phyloP scores from a whole-genome alignment of 2,888 invertebrate species.

The Pocota personata region DNA sequence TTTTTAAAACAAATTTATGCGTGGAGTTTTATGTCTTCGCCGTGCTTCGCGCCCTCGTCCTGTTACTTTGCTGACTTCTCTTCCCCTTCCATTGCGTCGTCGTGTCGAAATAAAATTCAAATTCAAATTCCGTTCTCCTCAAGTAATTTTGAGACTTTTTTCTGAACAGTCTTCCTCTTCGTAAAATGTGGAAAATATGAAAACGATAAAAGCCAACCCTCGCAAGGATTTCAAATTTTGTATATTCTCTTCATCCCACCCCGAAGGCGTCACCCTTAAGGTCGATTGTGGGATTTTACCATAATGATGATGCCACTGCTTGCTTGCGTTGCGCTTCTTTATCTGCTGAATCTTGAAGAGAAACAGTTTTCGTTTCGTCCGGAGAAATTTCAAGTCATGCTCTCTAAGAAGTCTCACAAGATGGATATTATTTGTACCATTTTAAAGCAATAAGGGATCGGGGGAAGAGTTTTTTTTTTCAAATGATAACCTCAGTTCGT shows the following conservation, averaged over 20 bases:
- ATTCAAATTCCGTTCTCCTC: conserved; percentile 57
- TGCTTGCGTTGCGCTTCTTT: conserved; percentile 69
- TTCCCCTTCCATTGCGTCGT: conserved; percentile 15
- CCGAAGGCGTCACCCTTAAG: conserved; percentile 23
- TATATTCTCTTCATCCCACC: conserved; percentile 2
- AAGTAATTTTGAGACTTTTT: conserved; percentile 58
- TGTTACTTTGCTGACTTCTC: not conserved
- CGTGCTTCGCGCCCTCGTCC: not conserved
- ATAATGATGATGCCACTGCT: conserved; percentile 63
- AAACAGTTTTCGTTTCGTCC: conserved; percentile 18
- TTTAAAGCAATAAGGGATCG: conserved; percentile 46
- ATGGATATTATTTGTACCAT: conserved; percentile 46
- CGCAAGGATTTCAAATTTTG: conserved; percentile 49
- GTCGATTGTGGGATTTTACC: conserved; percentile 59
- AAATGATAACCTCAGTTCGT: conserved; percentile 29
- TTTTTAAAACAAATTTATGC: conserved; percentile 41
- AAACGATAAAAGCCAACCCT: conserved; percentile 65
- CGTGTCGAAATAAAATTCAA: conserved; percentile 61
- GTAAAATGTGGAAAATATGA: conserved; percentile 57
- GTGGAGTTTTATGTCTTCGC: conserved; percentile 34
- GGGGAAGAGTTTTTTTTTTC: conserved; percentile 5
- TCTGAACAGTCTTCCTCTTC: not conserved
- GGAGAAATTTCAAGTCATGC: conserved; percentile 21
- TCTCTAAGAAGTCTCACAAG: conserved; percentile 18
- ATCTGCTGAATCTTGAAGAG: conserved; percentile 48